These are phyloP conservation scores for Todus mexicanus DNA, from an alignment of 2,797 vertebrate species.

Conservation along the genomic window DNA sequence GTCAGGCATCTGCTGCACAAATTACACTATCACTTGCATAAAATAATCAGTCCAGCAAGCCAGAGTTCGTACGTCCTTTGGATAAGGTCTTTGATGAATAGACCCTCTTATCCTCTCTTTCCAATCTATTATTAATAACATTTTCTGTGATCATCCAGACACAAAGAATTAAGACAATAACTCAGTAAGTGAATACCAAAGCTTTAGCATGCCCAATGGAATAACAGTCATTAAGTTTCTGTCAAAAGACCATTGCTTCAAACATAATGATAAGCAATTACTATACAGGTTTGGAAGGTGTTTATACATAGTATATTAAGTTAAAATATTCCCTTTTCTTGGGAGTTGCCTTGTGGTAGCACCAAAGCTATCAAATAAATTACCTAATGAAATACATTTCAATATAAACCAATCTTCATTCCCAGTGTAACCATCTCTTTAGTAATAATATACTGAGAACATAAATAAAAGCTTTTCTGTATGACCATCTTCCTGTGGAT, in stretches of 20 bases:
- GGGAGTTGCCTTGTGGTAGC: not conserved
- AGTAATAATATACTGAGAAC: not conserved
- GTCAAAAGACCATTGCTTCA: conserved; percentile 13
- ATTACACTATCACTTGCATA: not conserved
- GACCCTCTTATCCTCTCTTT: not conserved
- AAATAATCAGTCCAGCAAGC: conserved; percentile 18
- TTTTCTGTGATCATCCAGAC: conserved; percentile 29
- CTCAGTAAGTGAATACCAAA: conserved; percentile 12
- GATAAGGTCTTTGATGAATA: conserved; percentile 26
- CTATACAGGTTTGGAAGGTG: not conserved
- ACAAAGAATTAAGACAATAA: conserved; percentile 38
- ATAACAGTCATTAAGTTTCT: not conserved
- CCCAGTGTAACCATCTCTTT: not conserved
- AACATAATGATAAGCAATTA: not conserved
- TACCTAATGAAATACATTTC: not conserved
- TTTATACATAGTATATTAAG: not conserved
- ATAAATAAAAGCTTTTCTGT: not conserved
- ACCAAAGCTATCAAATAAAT: not conserved
- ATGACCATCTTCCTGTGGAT: not conserved
- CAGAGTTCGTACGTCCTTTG: not conserved
- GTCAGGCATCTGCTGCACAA: not conserved
- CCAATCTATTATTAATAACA: conserved; percentile 49
- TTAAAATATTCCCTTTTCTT: not conserved
- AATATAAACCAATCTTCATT: not conserved
- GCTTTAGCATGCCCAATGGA: not conserved